A percentile compares a stretch with the other conserved stretches of the same genome.
phyloP scores from a whole-genome alignment of 1,140 invertebrate species.

The Caenorhabditis remanei region DNA sequence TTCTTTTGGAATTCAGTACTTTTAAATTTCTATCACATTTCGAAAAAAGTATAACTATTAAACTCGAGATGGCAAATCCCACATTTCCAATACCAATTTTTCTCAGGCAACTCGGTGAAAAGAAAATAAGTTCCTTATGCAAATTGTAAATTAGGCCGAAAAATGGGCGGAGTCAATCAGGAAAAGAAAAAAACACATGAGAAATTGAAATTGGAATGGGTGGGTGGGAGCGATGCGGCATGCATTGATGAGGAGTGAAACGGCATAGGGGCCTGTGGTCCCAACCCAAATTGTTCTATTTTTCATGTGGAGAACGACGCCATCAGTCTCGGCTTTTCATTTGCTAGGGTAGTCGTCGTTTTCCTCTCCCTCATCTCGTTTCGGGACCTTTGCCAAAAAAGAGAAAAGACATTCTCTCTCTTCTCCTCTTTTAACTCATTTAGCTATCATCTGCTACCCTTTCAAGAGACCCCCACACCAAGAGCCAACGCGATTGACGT shows the following conservation, averaged over 20 bases:
- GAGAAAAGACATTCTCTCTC: slow-evolving; percentile 1
- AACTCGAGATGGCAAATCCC: background rate
- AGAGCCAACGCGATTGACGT: slow-evolving; percentile 25
- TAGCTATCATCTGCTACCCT: slow-evolving; percentile 51
- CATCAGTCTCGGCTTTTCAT: slow-evolving; percentile 46
- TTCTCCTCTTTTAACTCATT: slow-evolving; percentile 34
- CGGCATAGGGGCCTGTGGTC: slow-evolving; percentile 9
- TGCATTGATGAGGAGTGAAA: slow-evolving; percentile 54
- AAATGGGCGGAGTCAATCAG: slow-evolving; percentile 15
- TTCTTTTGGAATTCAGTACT: background rate
- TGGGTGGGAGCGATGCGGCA: slow-evolving; percentile 13
- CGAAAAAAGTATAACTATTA: background rate
- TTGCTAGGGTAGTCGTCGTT: slow-evolving; percentile 42
- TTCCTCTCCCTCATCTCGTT: background rate
- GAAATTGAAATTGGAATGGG: slow-evolving; percentile 41
- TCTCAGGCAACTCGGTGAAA: too few species aligned
- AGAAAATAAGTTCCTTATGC: background rate
- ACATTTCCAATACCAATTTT: background rate
- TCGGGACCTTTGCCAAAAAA: slow-evolving; percentile 43
- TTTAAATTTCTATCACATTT: background rate
- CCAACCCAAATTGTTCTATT: slow-evolving; percentile 54
- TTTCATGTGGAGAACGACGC: slow-evolving; percentile 51
- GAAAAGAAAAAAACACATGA: background rate
- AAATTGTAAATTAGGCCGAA: background rate
- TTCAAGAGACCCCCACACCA: slow-evolving; percentile 21